A percentile compares a stretch with the other conserved stretches of the same genome.
Evolutionary conservation across 2,797 vertebrate genomes (phyloP).

Genomic region (Lacerta agilis): DNA sequence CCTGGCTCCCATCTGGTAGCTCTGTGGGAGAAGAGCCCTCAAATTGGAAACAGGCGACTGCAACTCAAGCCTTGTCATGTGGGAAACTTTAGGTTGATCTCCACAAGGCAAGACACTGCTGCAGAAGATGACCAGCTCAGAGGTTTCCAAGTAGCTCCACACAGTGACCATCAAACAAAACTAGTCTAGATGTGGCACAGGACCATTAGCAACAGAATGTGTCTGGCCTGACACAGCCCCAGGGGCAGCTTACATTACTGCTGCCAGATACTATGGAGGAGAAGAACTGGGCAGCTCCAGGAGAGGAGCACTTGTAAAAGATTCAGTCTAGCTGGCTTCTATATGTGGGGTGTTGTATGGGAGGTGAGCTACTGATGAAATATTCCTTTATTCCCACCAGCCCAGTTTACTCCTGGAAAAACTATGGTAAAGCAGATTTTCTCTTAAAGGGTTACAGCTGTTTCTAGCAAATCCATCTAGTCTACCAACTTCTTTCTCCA

Average conservation of each 20-base stretch:
- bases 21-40: neutral
- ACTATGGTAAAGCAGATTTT: neutral
- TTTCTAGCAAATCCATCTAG: neutral
- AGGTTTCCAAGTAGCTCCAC: too few relatives aligned
- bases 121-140: neutral
- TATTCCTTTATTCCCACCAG: neutral
- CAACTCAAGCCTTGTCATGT: neutral
- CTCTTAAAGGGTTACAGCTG: neutral
- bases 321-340: too few relatives aligned
- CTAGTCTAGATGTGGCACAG: too few relatives aligned
- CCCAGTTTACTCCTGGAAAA: neutral
- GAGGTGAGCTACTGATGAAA: neutral
- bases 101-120: neutral
- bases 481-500: neutral
- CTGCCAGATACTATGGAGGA: too few relatives aligned
- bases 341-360: neutral
- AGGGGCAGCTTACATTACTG: too few relatives aligned
- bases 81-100: neutral
- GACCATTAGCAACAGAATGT: too few relatives aligned
- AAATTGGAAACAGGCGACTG: neutral
- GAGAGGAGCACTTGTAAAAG: too few relatives aligned
- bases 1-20: neutral
- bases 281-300: too few relatives aligned
- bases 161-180: too few relatives aligned
- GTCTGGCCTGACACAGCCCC: too few relatives aligned